Percentiles rank a stretch among this genome's conserved stretches.
These are phyloP conservation scores for Trogon melanurus DNA, from an alignment of 2,113 vertebrate species.

Conservation along the genomic window DNA sequence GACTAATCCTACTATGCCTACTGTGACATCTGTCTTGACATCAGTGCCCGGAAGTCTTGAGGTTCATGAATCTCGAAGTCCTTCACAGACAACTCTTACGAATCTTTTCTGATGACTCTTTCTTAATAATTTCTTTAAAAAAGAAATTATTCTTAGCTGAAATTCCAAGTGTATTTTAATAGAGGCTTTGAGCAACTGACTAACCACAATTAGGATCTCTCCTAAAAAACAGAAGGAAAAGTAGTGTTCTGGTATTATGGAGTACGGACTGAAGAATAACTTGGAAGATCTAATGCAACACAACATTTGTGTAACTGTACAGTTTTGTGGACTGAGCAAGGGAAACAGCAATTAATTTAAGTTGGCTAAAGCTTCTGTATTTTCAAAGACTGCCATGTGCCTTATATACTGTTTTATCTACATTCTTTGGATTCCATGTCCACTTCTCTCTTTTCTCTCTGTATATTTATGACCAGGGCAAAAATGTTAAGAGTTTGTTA, in stretches of 20 bases:
- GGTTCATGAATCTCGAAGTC: slow-evolving; percentile 93
- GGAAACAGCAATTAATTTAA: slow-evolving; percentile 87
- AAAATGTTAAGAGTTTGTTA: slow-evolving; percentile 79
- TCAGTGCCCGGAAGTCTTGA: slow-evolving; percentile 92
- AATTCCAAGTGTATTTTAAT: slow-evolving; percentile 89
- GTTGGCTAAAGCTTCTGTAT: slow-evolving; percentile 89
- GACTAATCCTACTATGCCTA: slow-evolving; percentile 97
- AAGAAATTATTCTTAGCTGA: slow-evolving; percentile 86
- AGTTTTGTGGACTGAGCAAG: slow-evolving; percentile 91
- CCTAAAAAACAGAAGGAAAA: slow-evolving; percentile 81
- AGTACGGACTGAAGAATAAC: slow-evolving; percentile 82
- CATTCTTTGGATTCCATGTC: slow-evolving; percentile 79
- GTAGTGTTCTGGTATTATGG: slow-evolving; percentile 78
- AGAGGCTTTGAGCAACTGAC: slow-evolving; percentile 89
- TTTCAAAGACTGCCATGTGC: slow-evolving; percentile 91
- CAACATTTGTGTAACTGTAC: slow-evolving; percentile 98
- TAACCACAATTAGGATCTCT: slow-evolving; percentile 83
- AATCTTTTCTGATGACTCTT: slow-evolving; percentile 96
- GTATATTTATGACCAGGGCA: slow-evolving; percentile 89
- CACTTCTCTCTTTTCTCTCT: slow-evolving; percentile 82
- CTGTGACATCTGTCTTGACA: slow-evolving; percentile 94
- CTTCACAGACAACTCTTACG: slow-evolving; percentile 96
- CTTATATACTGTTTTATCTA: slow-evolving; percentile 87
- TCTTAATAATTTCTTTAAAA: slow-evolving; percentile 81
- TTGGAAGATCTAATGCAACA: slow-evolving; percentile 86